Evolutionary conservation across 2,797 vertebrate species (phyloP), one percentile per base, ranked within the genome.

Genomic region (Ispidina picta): DNA sequence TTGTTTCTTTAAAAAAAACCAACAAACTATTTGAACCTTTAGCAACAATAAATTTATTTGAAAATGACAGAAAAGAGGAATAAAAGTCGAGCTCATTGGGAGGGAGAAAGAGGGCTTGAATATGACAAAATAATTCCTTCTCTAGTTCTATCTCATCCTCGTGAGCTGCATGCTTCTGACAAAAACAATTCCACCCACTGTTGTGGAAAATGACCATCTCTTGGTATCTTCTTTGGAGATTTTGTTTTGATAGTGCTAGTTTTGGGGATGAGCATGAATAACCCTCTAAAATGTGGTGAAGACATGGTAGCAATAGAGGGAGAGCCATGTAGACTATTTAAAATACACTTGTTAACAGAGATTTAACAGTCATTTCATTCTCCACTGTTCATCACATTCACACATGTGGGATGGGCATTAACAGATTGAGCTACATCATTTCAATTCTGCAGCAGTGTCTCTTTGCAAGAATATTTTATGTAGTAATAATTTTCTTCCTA

Each of bases 401-500:
- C 89, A 88, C 86, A 90, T 94, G 85, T 95, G 81, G 88, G 94
- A 95, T 90, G 90, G 95, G 80, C 88, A 94, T 96, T 96, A 94
- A 91, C 91, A 89, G 95, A 93, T 94, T 96, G 91, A 92, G 96
- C 95, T 97, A 94, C 95, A 97, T 97, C 93, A 96, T 97, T 98
- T 96, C 94, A 82, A 94, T 97, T 97, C 96, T 76, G 91, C 71
- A 68, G 95, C 94, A 89, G 94, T 60, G 69, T 80, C 94, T 92
- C 95, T 95, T 95, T 93, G 95, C 86, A 96, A 94, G 96, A 97
- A 97, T 97, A 96, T 96, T 94, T 95, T 95, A 96, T 95, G 93
- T 94, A 90, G 95, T 86, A 95, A 93, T 96, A 95, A 97, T 97
- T 96, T 96, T 77, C 92, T 86, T 94, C 85, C 83, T 95, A 92